Evolutionary conservation across 2,797 vertebrate species (phyloP), one percentile per base, ranked within the genome.

Genomic region (Vultur gryphus): DNA sequence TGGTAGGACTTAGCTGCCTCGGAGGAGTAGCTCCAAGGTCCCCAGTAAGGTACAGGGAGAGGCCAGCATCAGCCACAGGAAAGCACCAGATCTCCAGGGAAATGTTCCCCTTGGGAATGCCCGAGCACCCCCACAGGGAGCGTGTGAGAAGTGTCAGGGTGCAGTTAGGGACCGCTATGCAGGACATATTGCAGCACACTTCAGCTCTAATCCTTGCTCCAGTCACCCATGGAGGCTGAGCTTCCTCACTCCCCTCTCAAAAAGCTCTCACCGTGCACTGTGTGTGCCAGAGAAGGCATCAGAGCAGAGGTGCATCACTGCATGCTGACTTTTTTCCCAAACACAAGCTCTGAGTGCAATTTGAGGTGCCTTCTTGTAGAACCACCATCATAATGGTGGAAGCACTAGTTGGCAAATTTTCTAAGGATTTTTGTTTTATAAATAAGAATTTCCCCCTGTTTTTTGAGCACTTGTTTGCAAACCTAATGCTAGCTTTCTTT

Each of bases 61-160:
- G 13, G 48, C 25, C 48, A 72, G 28, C 17, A 18, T 3, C 29
- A 55, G 69, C 39, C 37, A 25, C 23, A 28, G 62, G 51, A n/a
- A 73, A 87, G 33, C 41, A 39, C 2, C 48, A 20, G 29, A 9
- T 65, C 64, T 58, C 24, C 35, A 35, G 35, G 24, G 21, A 39
- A 51, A 35, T 16, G 10, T 33, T n/a, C 15, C 26, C 14, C 28
- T 29, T 31, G 17, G 31, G 43, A 84, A 67, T 51, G 43, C 46
- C 37, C 3, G 0, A 48, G 14, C 24, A 57, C 0, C 3, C 24
- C 6, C 2, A 4, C 6, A 7, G 64, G 55, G 13, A 61, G 44
- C 0, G 3, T 28, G 35, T 28, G 35, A n/a, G 70, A 31, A 35
- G 25, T 20, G 25, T 16, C 25, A 11, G 52, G 33, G 39, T 35